These are phyloP conservation scores for Condylura cristata DNA, from an alignment of 2,113 vertebrate genomes.

Conservation along the genomic window DNA sequence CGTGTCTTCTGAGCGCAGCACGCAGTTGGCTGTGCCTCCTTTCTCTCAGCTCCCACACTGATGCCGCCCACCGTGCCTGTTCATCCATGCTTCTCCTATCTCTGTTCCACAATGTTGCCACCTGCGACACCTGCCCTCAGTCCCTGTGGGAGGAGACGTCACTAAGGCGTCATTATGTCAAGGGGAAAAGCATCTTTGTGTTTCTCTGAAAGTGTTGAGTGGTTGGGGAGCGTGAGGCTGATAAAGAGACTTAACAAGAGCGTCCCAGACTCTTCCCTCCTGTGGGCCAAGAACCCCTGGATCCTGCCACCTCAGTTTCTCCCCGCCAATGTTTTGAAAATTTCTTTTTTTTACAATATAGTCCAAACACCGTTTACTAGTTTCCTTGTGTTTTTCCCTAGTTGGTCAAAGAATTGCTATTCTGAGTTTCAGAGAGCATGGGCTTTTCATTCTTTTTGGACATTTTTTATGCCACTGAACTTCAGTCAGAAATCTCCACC, in stretches of 20 bases:
- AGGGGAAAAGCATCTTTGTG: constrained; percentile 21
- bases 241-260: background rate
- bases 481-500: background rate
- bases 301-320: background rate
- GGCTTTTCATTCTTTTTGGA: background rate
- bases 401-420: background rate
- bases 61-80: accelerated
- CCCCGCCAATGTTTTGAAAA: background rate
- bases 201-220: background rate
- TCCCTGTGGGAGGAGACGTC: background rate
- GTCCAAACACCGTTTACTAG: background rate
- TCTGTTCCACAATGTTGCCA: background rate
- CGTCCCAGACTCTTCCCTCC: background rate
- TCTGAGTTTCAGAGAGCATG: background rate
- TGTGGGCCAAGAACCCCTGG: background rate
- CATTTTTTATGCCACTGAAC: background rate
- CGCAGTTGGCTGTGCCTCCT: background rate
- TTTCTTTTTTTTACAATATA: constrained; percentile 18
- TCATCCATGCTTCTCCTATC: background rate
- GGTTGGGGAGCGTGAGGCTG: background rate
- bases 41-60: background rate
- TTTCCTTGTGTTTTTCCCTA: background rate
- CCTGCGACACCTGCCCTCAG: background rate
- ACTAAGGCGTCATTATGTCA: background rate
- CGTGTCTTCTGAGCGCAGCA: background rate